A percentile compares a stretch with the other conserved stretches of the same genome.
phyloP scores from a whole-genome alignment of 2,888 invertebrate genomes.

The Cremastobaeus sp. region DNA sequence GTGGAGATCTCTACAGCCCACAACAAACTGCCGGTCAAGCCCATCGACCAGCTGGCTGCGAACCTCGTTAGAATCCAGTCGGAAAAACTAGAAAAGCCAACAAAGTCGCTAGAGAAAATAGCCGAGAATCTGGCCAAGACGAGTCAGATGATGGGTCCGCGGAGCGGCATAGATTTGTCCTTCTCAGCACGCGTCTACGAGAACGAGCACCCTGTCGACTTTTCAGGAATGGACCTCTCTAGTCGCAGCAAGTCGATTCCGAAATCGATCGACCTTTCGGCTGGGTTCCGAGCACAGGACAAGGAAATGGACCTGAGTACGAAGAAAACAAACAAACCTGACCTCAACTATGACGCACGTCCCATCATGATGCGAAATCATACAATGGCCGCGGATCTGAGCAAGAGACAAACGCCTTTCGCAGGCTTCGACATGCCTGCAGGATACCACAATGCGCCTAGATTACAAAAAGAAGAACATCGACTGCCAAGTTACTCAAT shows the following conservation, averaged over 20 bases:
- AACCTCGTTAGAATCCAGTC: conserved; percentile 73
- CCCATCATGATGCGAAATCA: conserved; percentile 73
- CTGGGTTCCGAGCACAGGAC: conserved; percentile 68
- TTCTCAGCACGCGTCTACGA: conserved; percentile 73
- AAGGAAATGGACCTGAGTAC: conserved; percentile 76
- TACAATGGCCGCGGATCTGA: conserved; percentile 74
- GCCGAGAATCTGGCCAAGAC: conserved; percentile 75
- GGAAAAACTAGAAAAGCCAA: conserved; percentile 72
- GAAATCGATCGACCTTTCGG: conserved; percentile 49
- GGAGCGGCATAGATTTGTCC: conserved; percentile 72
- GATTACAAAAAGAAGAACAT: conserved; percentile 70
- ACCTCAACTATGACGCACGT: conserved; percentile 71
- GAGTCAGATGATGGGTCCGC: conserved; percentile 63
- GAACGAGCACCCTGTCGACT: conserved; percentile 72
- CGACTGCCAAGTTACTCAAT: conserved; percentile 74
- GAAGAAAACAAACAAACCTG: conserved; percentile 69
- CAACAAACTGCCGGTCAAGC: conserved; percentile 71
- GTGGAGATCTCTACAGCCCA: conserved; percentile 46
- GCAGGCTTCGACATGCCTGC: conserved; percentile 69
- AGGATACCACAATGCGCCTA: conserved; percentile 67
- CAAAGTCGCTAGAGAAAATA: conserved; percentile 75
- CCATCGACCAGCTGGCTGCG: conserved; percentile 74
- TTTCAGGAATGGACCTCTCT: conserved; percentile 75
- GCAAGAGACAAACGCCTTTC: conserved; percentile 73
- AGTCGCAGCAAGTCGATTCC: conserved; percentile 68